These are phyloP conservation scores for Ligdia adustata DNA, from an alignment of 2,888 invertebrate genomes.

Conservation along the genomic window DNA sequence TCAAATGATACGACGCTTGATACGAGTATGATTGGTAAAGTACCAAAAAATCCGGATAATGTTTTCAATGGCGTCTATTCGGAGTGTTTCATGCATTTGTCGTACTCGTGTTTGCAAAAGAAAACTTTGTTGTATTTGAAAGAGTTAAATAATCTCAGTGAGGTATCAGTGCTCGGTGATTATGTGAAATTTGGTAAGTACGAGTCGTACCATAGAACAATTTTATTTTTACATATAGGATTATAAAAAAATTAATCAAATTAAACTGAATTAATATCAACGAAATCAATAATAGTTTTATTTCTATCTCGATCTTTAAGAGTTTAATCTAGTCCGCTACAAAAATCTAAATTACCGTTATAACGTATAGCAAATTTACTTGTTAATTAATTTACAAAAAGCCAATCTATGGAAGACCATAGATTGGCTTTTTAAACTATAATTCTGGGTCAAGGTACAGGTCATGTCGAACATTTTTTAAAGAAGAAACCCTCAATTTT, in stretches of 20 bases:
- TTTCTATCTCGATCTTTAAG: too few species aligned
- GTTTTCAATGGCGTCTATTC: slow-evolving; percentile 79
- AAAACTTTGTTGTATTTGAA: slow-evolving; percentile 83
- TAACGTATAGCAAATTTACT: too few species aligned
- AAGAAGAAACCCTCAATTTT: too few species aligned
- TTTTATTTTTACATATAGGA: background rate
- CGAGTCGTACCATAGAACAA: background rate
- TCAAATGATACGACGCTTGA: slow-evolving; percentile 11
- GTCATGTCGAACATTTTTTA: too few species aligned
- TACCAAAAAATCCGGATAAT: slow-evolving; percentile 49
- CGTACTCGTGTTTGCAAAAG: slow-evolving; percentile 82
- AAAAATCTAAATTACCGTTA: too few species aligned
- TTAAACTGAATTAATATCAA: background rate
- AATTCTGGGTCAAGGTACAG: too few species aligned
- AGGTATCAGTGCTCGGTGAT: slow-evolving; percentile 82
- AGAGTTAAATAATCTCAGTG: slow-evolving; percentile 76
- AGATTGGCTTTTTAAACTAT: too few species aligned
- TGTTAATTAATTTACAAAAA: too few species aligned
- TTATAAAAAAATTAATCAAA: background rate
- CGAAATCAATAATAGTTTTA: too few species aligned
- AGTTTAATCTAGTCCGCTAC: too few species aligned
- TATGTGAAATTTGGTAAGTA: slow-evolving; percentile 81
- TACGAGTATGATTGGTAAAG: too few species aligned
- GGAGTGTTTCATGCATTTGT: slow-evolving; percentile 82
- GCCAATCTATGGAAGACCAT: too few species aligned